Evolutionary conservation across 1,140 invertebrate genomes (phyloP).

Genomic region (Anthonomus grandis): DNA sequence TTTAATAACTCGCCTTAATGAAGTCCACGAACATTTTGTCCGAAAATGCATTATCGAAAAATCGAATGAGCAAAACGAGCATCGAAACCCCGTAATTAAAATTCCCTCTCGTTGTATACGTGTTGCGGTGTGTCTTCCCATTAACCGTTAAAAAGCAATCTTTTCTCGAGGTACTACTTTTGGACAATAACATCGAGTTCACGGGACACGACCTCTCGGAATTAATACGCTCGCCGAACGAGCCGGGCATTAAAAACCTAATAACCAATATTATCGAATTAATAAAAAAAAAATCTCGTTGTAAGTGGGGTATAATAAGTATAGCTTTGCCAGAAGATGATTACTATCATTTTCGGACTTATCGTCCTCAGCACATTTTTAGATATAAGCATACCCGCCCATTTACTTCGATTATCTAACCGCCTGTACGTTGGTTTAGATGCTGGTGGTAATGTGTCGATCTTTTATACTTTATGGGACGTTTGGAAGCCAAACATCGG

Average conservation of each 20-base stretch:
- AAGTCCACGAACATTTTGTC: background rate
- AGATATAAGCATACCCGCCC: constrained; percentile 33
- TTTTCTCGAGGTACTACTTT: constrained; percentile 23
- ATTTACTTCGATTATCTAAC: constrained; percentile 41
- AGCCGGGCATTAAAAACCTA: constrained; percentile 36
- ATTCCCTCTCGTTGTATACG: constrained; percentile 22
- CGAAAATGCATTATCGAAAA: constrained; percentile 6
- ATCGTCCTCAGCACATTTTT: constrained; percentile 31
- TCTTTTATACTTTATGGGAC: constrained; percentile 25
- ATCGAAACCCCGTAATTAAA: constrained; percentile 25
- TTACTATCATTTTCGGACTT: constrained; percentile 41
- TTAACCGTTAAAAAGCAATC: constrained; percentile 28
- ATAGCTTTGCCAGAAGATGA: constrained; percentile 35
- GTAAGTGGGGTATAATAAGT: constrained; percentile 42
- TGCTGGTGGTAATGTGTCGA: constrained; percentile 38
- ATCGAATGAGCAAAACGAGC: no score
- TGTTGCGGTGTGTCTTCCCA: constrained; percentile 19
- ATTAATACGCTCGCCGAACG: constrained; percentile 24
- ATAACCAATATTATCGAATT: constrained; percentile 41
- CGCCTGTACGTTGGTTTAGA: constrained; percentile 40
- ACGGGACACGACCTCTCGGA: constrained; percentile 27
- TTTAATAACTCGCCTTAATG: no score
- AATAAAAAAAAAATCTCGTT: constrained; percentile 37
- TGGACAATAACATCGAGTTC: constrained; percentile 29
- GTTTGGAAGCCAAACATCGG: constrained; percentile 24